Base-by-base conservation (phyloP, 92 coral and sea anemone genomes). In the Isaurus tuberculatus region DNA sequence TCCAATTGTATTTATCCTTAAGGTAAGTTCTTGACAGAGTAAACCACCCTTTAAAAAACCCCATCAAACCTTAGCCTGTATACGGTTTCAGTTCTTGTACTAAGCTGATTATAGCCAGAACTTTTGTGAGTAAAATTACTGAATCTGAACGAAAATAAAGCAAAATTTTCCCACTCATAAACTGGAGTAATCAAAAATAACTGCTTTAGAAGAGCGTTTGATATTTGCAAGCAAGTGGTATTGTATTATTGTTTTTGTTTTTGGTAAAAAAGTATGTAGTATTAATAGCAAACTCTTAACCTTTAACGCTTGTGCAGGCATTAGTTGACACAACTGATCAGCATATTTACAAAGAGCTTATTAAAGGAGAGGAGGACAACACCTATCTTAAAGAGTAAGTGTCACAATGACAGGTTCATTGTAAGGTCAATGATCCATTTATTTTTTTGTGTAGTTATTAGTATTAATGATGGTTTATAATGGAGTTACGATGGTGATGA, bases 341-440 rank as follows among this genome's bases (percentile, higher is more conserved):
- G 68, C 92, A 95, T 60, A 94, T 95, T 81, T 95, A 94, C 64
- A 65, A 86, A 51, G 98, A 95, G 40, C 90, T 95, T 16, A 91
- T 92, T 16, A 94, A 90, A 60, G 96, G 96, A 46, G 98, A 95
- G 68, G 98, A 94, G 71, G 90, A 92, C 61, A 94, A 95, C 33
- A 84, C 89, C 15, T 95, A 86, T 70, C 86, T 93, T 5, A 95
- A 94, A 92, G 98, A 95, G 98, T 95, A 83, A 94, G 98, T 91
- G 34, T 26, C 1, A 63, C 34, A 60, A 15, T 27, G 8, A 29
- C 33, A 0, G 14, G 69, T 25, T 23, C 6, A 6, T 22, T 13
- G 15, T 66, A 64, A 58, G 8, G n/a, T 37, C 11, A 14, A 0
- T 19, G 8, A 20, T 13, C 40, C 28, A 22, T n/a, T 14, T 13